Evolutionary conservation across 2,113 vertebrate genomes (phyloP).

Genomic region (Picathartes gymnocephalus): DNA sequence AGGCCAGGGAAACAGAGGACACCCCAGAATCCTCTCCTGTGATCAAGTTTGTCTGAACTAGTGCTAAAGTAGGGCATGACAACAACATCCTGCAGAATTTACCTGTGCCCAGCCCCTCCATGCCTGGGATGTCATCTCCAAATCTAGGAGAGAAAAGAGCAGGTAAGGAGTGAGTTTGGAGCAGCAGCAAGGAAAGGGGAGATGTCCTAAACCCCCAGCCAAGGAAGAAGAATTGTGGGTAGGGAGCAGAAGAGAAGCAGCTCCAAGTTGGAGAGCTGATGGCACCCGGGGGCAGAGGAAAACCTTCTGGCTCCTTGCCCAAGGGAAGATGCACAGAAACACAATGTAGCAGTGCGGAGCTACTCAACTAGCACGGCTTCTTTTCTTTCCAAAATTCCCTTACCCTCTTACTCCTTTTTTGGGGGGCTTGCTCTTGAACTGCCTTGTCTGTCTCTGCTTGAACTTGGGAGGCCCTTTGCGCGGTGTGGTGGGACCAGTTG

Average conservation of each 20-base stretch:
- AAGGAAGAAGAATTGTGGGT: not conserved
- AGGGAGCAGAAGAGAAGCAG: not conserved
- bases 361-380: not conserved
- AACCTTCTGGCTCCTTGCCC: not conserved
- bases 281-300: not conserved
- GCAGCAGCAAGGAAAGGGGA: not conserved
- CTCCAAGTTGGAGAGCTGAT: not conserved
- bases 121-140: conserved; percentile 95
- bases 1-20: not conserved
- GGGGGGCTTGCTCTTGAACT: conserved; percentile 98
- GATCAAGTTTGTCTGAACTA: not conserved
- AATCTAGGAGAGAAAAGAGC: conserved; percentile 73
- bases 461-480: conserved; percentile 96
- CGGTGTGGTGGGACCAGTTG: conserved; percentile 81
- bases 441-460: conserved; percentile 94
- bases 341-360: not conserved
- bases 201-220: not conserved
- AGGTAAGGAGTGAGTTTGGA: not conserved
- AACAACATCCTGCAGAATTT: not conserved
- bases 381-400: not conserved
- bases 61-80: not conserved
- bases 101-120: conserved; percentile 95
- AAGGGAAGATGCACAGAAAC: not conserved
- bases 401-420: conserved; percentile 97
- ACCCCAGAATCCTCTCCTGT: not conserved